Percentiles rank a stretch among this genome's conserved stretches.
phyloP scores from a whole-genome alignment of 1,140 invertebrate species.

The Daktulosphaira vitifoliae region DNA sequence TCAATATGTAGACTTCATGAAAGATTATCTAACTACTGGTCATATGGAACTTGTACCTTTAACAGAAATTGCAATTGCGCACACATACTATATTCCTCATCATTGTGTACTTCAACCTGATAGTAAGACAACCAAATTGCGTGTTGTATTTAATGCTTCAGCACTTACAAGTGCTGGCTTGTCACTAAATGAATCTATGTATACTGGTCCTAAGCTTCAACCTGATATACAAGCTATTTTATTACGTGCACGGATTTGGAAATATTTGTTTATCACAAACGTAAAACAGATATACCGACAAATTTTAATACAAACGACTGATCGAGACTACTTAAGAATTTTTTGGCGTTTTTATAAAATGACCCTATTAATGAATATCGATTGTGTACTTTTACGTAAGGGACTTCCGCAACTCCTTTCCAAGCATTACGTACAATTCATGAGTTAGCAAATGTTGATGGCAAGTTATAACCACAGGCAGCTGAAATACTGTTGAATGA shows the following conservation, averaged over 20 bases:
- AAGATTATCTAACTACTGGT: not conserved
- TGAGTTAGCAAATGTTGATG: conserved; percentile 41
- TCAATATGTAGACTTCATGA: not conserved
- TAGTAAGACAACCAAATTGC: not conserved
- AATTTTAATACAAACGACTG: conserved; percentile 30
- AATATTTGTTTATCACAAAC: conserved; percentile 40
- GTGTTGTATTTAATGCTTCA: conserved; percentile 37
- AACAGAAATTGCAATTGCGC: too few relatives aligned
- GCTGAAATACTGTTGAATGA: conserved; percentile 34
- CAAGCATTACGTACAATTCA: conserved; percentile 41
- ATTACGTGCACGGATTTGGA: conserved; percentile 40
- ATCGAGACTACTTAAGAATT: conserved; percentile 41
- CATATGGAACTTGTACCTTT: not conserved
- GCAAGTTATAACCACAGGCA: conserved; percentile 35
- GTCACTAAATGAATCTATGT: conserved; percentile 42
- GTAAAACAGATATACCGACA: conserved; percentile 39
- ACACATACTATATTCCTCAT: not conserved
- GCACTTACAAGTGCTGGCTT: conserved; percentile 35
- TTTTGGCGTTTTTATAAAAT: conserved; percentile 40
- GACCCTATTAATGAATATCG: conserved; percentile 38
- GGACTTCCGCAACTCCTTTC: conserved; percentile 39
- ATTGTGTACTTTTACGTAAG: conserved; percentile 41
- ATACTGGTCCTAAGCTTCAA: conserved; percentile 42
- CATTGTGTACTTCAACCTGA: not conserved
- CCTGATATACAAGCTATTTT: conserved; percentile 43